phyloP scores from a whole-genome alignment of 2,888 invertebrate genomes.

The Dioctria rufipes region DNA sequence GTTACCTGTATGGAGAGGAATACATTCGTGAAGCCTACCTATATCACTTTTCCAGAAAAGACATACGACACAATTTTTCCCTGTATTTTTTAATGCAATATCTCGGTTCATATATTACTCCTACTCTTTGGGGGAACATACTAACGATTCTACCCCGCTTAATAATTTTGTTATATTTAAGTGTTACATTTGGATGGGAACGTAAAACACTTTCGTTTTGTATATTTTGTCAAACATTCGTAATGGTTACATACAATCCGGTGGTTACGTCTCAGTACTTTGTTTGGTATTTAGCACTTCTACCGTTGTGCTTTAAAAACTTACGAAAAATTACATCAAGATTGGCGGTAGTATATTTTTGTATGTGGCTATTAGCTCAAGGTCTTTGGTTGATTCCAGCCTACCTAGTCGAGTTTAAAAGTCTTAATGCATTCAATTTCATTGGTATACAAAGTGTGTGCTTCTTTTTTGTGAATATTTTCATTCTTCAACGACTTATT shows the following conservation, averaged over 20 bases:
- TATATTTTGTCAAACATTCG: conserved; percentile 86
- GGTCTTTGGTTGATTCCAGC: conserved; percentile 91
- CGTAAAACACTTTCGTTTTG: conserved; percentile 85
- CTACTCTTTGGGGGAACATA: neutral
- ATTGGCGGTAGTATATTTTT: conserved; percentile 72
- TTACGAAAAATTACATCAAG: conserved; percentile 74
- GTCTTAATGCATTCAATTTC: conserved; percentile 84
- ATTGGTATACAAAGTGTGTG: conserved; percentile 89
- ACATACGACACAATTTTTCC: conserved; percentile 96
- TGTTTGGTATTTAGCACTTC: conserved; percentile 92
- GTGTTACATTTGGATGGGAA: conserved; percentile 79
- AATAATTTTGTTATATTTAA: conserved; percentile 77
- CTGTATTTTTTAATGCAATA: conserved; percentile 95
- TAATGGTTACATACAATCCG: conserved; percentile 94
- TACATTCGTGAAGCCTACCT: conserved; percentile 93
- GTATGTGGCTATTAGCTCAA: conserved; percentile 82
- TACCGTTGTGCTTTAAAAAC: conserved; percentile 86
- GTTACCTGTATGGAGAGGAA: conserved; percentile 85
- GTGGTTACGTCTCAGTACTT: conserved; percentile 98
- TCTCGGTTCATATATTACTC: conserved; percentile 68
- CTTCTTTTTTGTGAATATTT: conserved; percentile 88
- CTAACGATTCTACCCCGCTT: conserved; percentile 77
- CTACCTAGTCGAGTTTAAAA: conserved; percentile 92
- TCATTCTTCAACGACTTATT: conserved; percentile 74
- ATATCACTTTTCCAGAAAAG: conserved; percentile 90